Conservation (phyloP, 2,797 vertebrate species). For the Onychomys arenicola region DNA sequence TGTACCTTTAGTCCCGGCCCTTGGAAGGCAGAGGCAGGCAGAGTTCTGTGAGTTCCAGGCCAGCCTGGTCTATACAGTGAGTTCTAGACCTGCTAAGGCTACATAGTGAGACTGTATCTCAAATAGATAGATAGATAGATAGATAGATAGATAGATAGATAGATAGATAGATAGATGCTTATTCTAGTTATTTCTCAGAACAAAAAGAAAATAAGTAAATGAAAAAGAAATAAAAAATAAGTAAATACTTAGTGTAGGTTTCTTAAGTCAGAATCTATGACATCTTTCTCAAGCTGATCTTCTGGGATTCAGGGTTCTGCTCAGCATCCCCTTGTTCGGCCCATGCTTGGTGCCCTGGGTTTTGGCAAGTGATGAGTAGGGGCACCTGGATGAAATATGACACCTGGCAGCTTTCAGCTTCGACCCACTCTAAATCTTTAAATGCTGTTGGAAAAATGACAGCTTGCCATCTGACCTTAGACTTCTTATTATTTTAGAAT, state of each 20-base stretch:
- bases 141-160: too few relatives aligned
- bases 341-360: not conserved
- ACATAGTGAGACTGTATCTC: not conserved
- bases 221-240: not conserved
- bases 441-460: not conserved
- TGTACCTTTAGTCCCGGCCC: too few relatives aligned
- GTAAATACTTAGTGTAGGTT: not conserved
- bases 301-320: not conserved
- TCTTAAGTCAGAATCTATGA: not conserved
- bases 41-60: not conserved
- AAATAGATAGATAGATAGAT: too few relatives aligned
- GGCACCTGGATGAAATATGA: not conserved
- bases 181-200: not conserved
- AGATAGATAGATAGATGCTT: not conserved
- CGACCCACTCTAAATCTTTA: not conserved
- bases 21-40: not conserved
- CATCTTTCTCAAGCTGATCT: not conserved
- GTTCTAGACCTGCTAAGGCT: not conserved
- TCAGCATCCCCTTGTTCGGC: not conserved
- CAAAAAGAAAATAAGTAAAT: not conserved
- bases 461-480: not conserved
- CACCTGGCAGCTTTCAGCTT: not conserved
- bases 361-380: not conserved
- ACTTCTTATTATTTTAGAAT: conserved; percentile 39
- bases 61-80: not conserved